These are phyloP conservation scores for Cariama cristata DNA, from an alignment of 2,113 vertebrate species.

Conservation along the genomic window DNA sequence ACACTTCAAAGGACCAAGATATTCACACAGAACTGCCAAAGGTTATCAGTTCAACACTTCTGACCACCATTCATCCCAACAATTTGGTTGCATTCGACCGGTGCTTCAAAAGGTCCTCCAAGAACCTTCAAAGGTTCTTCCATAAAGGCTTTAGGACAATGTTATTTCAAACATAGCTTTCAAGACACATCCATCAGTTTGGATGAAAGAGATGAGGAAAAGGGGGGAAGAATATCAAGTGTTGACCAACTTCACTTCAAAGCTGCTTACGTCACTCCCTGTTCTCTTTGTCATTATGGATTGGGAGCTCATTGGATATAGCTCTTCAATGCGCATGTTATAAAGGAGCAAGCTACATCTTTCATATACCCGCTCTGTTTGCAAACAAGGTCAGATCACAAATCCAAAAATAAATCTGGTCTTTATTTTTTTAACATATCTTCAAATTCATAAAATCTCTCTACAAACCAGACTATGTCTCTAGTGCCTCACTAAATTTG, in stretches of 20 bases:
- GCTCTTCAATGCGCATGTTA: not conserved
- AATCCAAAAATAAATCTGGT: not conserved
- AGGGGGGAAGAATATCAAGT: not conserved
- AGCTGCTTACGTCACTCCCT: not conserved
- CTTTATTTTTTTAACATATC: not conserved
- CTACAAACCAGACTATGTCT: not conserved
- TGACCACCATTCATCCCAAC: not conserved
- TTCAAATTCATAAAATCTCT: not conserved
- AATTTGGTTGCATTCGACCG: not conserved
- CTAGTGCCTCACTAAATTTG: not conserved
- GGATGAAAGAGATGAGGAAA: not conserved
- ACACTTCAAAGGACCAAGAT: not conserved
- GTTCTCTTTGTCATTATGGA: not conserved
- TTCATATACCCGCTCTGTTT: not conserved
- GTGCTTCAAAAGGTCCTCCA: not conserved
- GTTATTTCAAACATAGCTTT: not conserved
- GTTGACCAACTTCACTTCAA: not conserved
- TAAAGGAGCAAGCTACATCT: not conserved
- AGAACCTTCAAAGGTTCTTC: not conserved
- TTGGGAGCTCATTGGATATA: accelerated
- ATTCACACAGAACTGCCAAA: not conserved
- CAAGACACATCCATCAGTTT: not conserved
- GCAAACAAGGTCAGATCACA: not conserved
- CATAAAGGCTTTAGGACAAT: not conserved
- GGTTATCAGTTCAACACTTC: not conserved